phyloP scores from a whole-genome alignment of 2,888 invertebrate species.

The Didymodactylos carnosus region DNA sequence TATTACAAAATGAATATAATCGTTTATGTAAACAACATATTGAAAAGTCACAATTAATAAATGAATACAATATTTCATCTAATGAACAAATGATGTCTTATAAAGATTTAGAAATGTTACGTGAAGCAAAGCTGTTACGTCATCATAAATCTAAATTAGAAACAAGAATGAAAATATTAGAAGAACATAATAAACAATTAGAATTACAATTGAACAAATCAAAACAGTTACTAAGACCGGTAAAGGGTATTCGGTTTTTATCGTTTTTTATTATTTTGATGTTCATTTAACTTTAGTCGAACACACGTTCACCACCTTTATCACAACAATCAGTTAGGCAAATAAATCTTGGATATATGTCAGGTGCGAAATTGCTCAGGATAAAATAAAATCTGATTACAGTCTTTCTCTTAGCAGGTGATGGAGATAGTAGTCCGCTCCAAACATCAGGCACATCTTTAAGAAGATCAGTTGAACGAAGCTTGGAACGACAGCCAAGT shows the following conservation, averaged over 20 bases:
- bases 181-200: slow-evolving; percentile 89
- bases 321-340: too few relatives aligned
- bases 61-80: background rate
- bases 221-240: slow-evolving; percentile 46
- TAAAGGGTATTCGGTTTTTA: background rate
- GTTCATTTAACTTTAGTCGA: too few relatives aligned
- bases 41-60: background rate
- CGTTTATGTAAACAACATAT: background rate
- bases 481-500: background rate
- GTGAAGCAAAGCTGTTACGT: slow-evolving; percentile 46
- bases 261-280: too few relatives aligned
- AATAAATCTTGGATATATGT: too few relatives aligned
- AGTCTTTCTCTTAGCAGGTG: too few relatives aligned
- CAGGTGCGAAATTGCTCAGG: too few relatives aligned
- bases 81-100: slow-evolving; percentile 46
- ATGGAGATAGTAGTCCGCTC: too few relatives aligned
- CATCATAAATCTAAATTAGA: slow-evolving; percentile 90
- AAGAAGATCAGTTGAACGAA: background rate
- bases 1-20: slow-evolving; percentile 9
- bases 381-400: too few relatives aligned
- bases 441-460: background rate
- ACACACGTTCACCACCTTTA: too few relatives aligned
- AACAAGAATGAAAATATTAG: slow-evolving; percentile 87
- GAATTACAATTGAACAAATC: slow-evolving; percentile 82
- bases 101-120: background rate